Evolutionary conservation across 2,888 invertebrate genomes (phyloP), one percentile per base, ranked within the genome.

Genomic region (Antheraea assamensis): DNA sequence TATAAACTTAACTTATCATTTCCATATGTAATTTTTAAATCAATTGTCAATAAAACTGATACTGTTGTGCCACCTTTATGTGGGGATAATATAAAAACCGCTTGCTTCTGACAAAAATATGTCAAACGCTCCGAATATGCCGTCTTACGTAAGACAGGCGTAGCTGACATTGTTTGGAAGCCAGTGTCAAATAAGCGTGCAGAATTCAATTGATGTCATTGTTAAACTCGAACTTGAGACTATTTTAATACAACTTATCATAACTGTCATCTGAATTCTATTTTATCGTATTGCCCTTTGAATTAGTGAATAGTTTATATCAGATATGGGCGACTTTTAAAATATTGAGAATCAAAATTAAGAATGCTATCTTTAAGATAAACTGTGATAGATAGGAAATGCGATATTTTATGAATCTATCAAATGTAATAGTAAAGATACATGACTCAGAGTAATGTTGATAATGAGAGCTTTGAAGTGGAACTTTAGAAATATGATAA

Each of bases 131-230:
- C 15, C 30, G 61, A 64, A 64, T 30, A 64, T 64, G 61, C 30
- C 17, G 61, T 17, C 61, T 13, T 58, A 58, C 58, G 17, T 64
- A 64, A 30, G 61, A 17, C 17, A 27, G 3, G 17, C 15, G 27
- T 64, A 64, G 3, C 27, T 64, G 61, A 30, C 61, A 64, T 64
- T 64, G 61, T 64, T 64, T 64, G 5, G 27, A 64, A 64, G 61
- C 17, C 61, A 17, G 61, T 64, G 17, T 64, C 27, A 64, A 64
- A 17, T 64, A 64, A 64, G 61, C 61, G 61, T 64, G 30, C 30
- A 64, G 27, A 64, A 64, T 30, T 64, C 61, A 64, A 64, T 64
- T 64, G 61, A 17, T 30, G 30, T 15, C 61, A 64, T 64, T 58
- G n/a, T 13, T 27, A 30, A 64, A 30, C 17, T 27, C 61, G 30